phyloP scores from a whole-genome alignment of 2,797 vertebrate species.

The Myotis planiceps region DNA sequence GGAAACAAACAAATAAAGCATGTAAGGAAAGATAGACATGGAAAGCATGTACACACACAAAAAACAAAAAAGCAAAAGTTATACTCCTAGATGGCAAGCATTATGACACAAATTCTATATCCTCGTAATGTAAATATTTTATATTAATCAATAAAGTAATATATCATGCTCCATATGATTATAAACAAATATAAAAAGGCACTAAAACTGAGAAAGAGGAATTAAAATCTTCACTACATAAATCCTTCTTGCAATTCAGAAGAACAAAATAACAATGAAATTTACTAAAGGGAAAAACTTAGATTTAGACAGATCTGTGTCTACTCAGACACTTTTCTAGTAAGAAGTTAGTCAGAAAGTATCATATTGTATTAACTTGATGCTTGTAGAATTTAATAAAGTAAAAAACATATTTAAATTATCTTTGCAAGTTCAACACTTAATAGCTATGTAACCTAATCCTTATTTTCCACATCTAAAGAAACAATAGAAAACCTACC shows the following conservation, averaged over 20 bases:
- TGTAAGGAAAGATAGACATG: background rate
- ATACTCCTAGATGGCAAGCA: background rate
- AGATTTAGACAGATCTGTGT: background rate
- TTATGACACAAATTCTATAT: background rate
- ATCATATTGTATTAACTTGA: background rate
- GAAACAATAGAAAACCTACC: background rate
- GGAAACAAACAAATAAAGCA: background rate
- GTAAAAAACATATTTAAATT: conserved; percentile 1
- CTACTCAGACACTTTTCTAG: background rate
- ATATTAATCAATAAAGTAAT: background rate
- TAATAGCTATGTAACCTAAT: background rate
- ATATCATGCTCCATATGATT: background rate
- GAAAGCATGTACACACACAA: background rate
- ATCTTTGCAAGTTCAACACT: background rate
- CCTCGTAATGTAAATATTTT: background rate
- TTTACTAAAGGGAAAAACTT: background rate
- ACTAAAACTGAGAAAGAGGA: background rate
- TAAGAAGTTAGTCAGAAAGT: background rate
- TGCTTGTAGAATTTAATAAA: background rate
- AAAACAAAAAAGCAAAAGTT: background rate
- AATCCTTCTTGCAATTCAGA: background rate
- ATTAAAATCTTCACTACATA: background rate
- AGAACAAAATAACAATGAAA: background rate
- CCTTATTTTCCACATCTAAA: background rate
- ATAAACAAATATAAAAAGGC: background rate